Base-by-base conservation (phyloP, 2,797 vertebrate genomes). In the Clarias platycephalus region DNA sequence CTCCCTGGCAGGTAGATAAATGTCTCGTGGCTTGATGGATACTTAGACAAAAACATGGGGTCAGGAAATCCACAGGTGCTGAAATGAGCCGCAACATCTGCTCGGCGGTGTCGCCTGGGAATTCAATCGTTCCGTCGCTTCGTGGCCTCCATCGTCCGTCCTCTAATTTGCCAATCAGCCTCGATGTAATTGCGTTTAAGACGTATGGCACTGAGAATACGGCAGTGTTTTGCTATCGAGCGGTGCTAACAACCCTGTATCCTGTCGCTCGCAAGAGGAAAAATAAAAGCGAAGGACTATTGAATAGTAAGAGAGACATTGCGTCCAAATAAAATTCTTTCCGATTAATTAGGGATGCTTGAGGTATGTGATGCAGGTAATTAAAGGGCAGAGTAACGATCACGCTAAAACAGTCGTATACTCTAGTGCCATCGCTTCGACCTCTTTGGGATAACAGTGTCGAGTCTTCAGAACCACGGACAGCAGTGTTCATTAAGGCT, bases 91-190 rank as follows among this genome's bases (percentile, higher is more conserved):
- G 75, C 81, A 90, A 88, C 64, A 57, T 87, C 90, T 90, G 90
- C 85, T 89, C 89, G 81, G 62, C 66, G 53, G 64, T 80, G 82
- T 83, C 34, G 70, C 18, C 5, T 80, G 62, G 85, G 84, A 86
- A 89, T 90, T 78, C 37, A 88, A 85, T 63, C 63, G 80, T 83
- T 81, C 76, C 84, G 82, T 85, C 87, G 77, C 87, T 90, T 85
- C 80, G 72, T 77, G 67, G 57, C 44, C 40, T 74, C 86, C 89
- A 84, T 26, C 86, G 87, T 91, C 90, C 86, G 34, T 87, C 63
- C 88, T 93, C 88, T 93, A 91, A 94, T 94, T 94, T 92, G 93
- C 90, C 90, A 92, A 89, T 92, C 92, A 91, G 87, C 2, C 0
- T 76, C 85, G 86, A 82, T 67, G 78, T 92, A 93, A 92, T 92